Base-by-base conservation (phyloP, 2,888 invertebrate species). In the Smittia aterrima region DNA sequence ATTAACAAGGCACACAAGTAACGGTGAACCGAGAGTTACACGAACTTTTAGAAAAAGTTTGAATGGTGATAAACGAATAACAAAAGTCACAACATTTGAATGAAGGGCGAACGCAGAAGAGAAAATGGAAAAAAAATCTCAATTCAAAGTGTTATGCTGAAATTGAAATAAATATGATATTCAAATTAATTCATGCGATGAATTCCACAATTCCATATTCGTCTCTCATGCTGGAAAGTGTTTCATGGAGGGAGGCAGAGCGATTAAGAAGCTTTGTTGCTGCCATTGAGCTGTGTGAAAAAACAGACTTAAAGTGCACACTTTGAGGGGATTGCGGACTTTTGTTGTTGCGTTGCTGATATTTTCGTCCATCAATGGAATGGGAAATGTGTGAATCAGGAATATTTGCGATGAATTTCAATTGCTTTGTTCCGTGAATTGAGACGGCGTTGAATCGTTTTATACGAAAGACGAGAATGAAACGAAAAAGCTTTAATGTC, bases 141-240 rank as follows among this genome's bases (percentile, higher is more conserved):
- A 47, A 47, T 47, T 47, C 47, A 16, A 47, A 47, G 16, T n/a
- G 47, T 16, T 47, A 11, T 32, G 58, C 58, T 22, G 9, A 24
- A 58, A 58, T 58, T 58, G 58, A 47, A 47, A 47, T 47, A 47
- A 47, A 47, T 47, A 58, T 58, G 22, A 58, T 58, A 58, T 58
- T 58, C 58, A 58, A 58, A 58, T 58, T 58, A 58, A 58, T 58
- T 58, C 58, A 58, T 58, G 58, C 58, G 58, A 58, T 58, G 22
- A 58, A 20, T 58, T 58, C 18, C 58, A 18, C 20, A 18, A 18
- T 7, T 18, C 9, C 16, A 18, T 7, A 22, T 9, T 20, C 58
- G 18, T 18, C 9, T 58, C 18, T 58, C 20, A 47, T 47, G 47
- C 16, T 47, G 16, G 47, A 47, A 47, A 47, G 16, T 58, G 20